A percentile compares a stretch with the other conserved stretches of the same genome.
Evolutionary conservation across 2,797 vertebrate species (phyloP).

Genomic region (Petrocephalus schoutedeni): DNA sequence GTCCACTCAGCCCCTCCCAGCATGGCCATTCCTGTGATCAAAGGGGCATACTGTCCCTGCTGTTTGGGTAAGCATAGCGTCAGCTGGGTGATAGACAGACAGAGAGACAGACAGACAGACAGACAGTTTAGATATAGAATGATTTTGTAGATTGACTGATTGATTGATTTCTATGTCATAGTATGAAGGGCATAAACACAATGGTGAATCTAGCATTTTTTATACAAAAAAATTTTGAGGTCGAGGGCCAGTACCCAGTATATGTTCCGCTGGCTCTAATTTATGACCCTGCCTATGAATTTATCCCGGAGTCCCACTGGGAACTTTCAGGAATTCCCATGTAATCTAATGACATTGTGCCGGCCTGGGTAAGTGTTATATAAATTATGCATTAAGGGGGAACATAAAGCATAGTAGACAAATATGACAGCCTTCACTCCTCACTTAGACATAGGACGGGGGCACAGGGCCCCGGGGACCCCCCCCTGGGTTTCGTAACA

Average conservation of each 20-base stretch:
- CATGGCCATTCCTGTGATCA: conserved; percentile 35
- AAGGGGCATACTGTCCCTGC: conserved; percentile 39
- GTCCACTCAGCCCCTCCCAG: conserved; percentile 7
- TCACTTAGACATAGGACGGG: conserved; percentile 40
- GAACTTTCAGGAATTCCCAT: conserved; percentile 59
- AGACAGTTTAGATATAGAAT: too few relatives aligned
- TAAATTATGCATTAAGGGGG: conserved; percentile 66
- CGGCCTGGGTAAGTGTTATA: conserved; percentile 57
- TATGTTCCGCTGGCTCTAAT: conserved; percentile 68
- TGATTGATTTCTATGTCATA: not conserved
- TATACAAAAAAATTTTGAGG: not conserved
- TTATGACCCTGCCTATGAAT: conserved; percentile 67
- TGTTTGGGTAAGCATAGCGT: not conserved
- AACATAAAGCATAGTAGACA: conserved; percentile 53
- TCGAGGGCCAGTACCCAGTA: not conserved
- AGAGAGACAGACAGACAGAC: too few relatives aligned
- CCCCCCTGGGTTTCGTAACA: conserved; percentile 31
- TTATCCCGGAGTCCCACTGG: conserved; percentile 59
- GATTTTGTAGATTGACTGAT: not conserved
- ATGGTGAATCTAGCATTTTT: not conserved
- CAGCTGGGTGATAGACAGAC: too few relatives aligned
- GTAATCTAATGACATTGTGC: conserved; percentile 68
- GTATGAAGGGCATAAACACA: not conserved
- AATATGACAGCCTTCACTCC: conserved; percentile 58
- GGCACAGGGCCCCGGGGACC: conserved; percentile 22